Percentiles rank a stretch among this genome's conserved stretches.
phyloP scores from a whole-genome alignment of 2,113 vertebrate species.

The Dissostichus mawsoni region DNA sequence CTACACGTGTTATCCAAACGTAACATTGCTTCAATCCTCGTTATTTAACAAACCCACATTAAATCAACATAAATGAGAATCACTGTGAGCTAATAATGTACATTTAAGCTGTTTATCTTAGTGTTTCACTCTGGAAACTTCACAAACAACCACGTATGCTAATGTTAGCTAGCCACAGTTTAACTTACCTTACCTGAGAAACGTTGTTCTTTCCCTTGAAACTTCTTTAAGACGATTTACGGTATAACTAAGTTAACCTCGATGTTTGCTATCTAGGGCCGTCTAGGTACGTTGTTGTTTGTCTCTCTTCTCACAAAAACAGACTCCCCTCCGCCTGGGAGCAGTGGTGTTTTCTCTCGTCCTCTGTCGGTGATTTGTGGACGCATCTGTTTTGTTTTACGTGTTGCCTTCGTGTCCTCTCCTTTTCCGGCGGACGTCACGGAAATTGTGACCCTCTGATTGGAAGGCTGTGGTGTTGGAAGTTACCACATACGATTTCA shows the following conservation, averaged over 20 bases:
- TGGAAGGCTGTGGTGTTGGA: conserved; percentile 40
- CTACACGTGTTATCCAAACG: conserved; percentile 54
- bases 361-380: conserved; percentile 26
- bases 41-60: not conserved
- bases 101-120: not conserved
- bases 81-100: not conserved
- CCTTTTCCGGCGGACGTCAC: conserved; percentile 72
- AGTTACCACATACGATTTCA: conserved; percentile 8
- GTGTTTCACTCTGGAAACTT: not conserved
- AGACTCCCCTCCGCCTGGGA: not conserved
- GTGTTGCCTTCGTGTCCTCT: conserved; percentile 63
- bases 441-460: conserved; percentile 54
- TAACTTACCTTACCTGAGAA: conserved; percentile 39
- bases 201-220: not conserved
- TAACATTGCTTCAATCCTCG: not conserved
- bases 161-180: not conserved
- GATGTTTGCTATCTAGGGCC: conserved; percentile 59
- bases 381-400: conserved; percentile 67
- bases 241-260: not conserved
- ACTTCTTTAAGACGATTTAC: not conserved
- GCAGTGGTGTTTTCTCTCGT: not conserved
- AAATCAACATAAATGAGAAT: not conserved
- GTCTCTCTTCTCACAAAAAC: not conserved
- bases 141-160: conserved; percentile 4
- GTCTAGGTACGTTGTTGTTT: conserved; percentile 42